phyloP scores from a whole-genome alignment of 1,140 invertebrate genomes.

The Maniola jurtina region DNA sequence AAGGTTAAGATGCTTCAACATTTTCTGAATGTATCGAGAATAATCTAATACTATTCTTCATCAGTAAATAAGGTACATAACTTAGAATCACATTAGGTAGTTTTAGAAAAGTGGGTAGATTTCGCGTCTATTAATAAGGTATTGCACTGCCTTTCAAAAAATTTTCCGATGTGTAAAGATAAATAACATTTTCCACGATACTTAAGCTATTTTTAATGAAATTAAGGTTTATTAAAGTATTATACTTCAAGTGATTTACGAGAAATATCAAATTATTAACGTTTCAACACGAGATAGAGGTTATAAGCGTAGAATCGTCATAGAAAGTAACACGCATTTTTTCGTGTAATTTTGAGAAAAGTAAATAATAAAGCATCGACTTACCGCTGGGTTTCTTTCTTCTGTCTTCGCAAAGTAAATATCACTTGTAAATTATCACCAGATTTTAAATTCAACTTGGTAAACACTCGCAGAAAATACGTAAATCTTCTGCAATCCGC shows the following conservation, averaged over 20 bases:
- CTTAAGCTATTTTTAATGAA: not conserved
- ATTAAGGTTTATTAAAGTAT: not conserved
- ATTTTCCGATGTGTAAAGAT: too few species aligned
- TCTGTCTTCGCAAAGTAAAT: conserved; percentile 39
- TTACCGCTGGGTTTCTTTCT: conserved; percentile 42
- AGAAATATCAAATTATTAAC: conserved; percentile 10
- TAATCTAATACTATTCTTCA: too few species aligned
- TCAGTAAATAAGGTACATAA: too few species aligned
- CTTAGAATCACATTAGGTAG: too few species aligned
- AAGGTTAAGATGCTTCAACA: too few species aligned
- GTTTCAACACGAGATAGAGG: conserved; percentile 34
- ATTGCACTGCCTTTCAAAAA: too few species aligned
- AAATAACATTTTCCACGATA: too few species aligned
- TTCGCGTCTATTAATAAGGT: too few species aligned
- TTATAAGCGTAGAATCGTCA: conserved; percentile 37
- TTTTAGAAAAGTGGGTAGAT: too few species aligned
- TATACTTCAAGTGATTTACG: not conserved
- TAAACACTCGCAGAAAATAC: conserved; percentile 63
- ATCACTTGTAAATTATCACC: conserved; percentile 72
- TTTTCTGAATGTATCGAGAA: too few species aligned
- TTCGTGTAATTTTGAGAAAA: conserved; percentile 2
- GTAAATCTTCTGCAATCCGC: conserved; percentile 49
- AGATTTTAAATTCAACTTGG: conserved; percentile 61
- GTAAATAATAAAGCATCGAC: conserved; percentile 29
- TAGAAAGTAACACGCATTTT: conserved; percentile 22